Base-by-base conservation (phyloP, 2,888 invertebrate species). In the Oscheius sp. region DNA sequence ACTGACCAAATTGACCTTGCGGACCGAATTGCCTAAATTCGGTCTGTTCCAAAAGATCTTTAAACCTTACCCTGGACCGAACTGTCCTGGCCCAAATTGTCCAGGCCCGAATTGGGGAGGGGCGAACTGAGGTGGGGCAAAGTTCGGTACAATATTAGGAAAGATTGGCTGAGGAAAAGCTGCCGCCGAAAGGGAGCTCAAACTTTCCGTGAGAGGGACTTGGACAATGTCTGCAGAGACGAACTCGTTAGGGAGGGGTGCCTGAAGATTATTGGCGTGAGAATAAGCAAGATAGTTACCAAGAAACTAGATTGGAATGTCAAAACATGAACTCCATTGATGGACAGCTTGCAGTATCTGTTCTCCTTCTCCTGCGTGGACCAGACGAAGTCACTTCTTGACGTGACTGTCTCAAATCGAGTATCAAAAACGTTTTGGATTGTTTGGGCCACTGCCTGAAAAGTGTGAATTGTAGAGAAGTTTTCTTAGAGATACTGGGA, bases 351-450 rank as follows among this genome's bases (percentile, higher is more conserved):
- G 35, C 35, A 35, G 60, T 60, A 60, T 33, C 37, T 33, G 3
- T 42, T 33, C 10, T 42, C 60, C n/a, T 37, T 60, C 13, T 37
- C 60, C n/a, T 29, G 37, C 2, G 35, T 33, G 21, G 33, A 13
- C 60, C 60, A 60, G 37, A 60, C 60, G 10, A 60, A 60, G 60
- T 60, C 60, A 35, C 60, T 60, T 35, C 35, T 33, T 2, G 60
- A 35, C n/a, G 60, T 60, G 35, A 60, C 37, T n/a, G 42, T 60
- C 60, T 60, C 60, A 60, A 37, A 60, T 60, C 60, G 29, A 3
- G 37, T 35, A 3, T 60, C 37, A 21, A 60, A 60, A 37, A 60
- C 35, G 13, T 37, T 7, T 60, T 60, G 60, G 10, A 60, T 35
- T 5, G 35, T 37, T 10, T 35, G 29, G 60, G 42, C 42, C 2